Conservation (phyloP, 2,797 vertebrate genomes). For the Sebastes hubbsi region DNA sequence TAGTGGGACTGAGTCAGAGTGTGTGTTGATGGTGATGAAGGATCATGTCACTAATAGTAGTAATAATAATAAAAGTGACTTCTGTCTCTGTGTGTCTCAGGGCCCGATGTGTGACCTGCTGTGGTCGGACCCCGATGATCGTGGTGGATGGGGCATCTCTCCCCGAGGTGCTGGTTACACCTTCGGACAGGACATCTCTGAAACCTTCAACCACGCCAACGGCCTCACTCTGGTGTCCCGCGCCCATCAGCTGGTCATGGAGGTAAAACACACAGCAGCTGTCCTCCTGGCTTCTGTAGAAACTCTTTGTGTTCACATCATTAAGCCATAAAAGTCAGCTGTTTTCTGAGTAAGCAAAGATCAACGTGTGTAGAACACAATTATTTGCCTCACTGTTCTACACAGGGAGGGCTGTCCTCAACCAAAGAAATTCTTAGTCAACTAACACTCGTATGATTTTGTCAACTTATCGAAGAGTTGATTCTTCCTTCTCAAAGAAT, state of each 20-base stretch:
- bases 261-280: conserved; percentile 79
- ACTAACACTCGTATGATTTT: too few species aligned
- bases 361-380: not conserved
- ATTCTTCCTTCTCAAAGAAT: too few species aligned
- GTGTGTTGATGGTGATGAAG: not conserved
- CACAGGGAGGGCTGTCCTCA: not conserved
- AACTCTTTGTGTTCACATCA: not conserved
- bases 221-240: conserved; percentile 96
- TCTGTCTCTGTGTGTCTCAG: conserved; percentile 57
- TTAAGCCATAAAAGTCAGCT: not conserved
- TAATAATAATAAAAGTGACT: not conserved
- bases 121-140: conserved; percentile 95
- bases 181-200: conserved; percentile 96
- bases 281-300: too few species aligned
- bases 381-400: not conserved
- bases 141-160: conserved; percentile 95
- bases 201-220: conserved; percentile 97
- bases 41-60: not conserved
- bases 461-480: too few species aligned
- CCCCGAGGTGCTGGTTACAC: conserved; percentile 95
- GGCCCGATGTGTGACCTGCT: conserved; percentile 96
- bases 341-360: not conserved
- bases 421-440: too few species aligned
- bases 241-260: conserved; percentile 97
- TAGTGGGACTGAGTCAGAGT: not conserved